Percentiles rank a stretch among this genome's conserved stretches.
phyloP scores from a whole-genome alignment of 2,113 vertebrate genomes.

The Amia ocellicauda region DNA sequence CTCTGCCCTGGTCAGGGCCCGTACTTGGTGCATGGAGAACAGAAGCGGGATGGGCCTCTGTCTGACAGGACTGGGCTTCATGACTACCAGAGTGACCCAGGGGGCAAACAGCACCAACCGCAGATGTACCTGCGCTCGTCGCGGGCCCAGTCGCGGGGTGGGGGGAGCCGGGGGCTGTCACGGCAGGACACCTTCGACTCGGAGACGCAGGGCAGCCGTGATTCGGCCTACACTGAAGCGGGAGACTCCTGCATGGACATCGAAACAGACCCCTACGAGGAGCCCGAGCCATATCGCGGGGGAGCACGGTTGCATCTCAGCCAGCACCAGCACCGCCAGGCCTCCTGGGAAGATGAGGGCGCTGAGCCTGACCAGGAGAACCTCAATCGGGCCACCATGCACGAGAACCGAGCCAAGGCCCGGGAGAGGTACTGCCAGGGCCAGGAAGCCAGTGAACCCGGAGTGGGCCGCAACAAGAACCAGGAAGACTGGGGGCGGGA shows the following conservation, averaged over 20 bases:
- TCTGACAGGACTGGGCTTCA: slow-evolving; percentile 72
- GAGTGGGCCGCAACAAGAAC: slow-evolving; percentile 71
- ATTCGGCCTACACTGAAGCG: slow-evolving; percentile 88
- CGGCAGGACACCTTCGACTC: slow-evolving; percentile 91
- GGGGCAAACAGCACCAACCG: slow-evolving; percentile 67
- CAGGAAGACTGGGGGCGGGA: slow-evolving; percentile 86
- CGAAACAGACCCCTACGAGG: slow-evolving; percentile 88
- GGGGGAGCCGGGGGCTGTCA: slow-evolving; percentile 69
- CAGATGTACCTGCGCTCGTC: slow-evolving; percentile 58
- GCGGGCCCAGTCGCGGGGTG: slow-evolving; percentile 55
- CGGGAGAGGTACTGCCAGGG: slow-evolving; percentile 77
- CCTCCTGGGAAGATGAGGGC: slow-evolving; percentile 79
- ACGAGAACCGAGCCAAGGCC: slow-evolving; percentile 73
- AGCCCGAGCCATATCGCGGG: slow-evolving; percentile 68
- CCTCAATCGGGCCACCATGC: slow-evolving; percentile 66
- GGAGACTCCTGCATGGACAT: slow-evolving; percentile 90
- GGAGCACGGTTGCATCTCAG: slow-evolving; percentile 56
- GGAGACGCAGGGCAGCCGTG: slow-evolving; percentile 84
- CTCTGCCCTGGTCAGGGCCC: slow-evolving; percentile 71
- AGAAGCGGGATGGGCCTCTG: slow-evolving; percentile 66
- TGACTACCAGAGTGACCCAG: slow-evolving; percentile 70
- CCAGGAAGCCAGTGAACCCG: slow-evolving; percentile 61
- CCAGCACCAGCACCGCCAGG: slow-evolving; percentile 69
- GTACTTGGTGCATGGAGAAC: slow-evolving; percentile 82
- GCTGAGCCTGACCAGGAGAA: slow-evolving; percentile 82